Evolutionary conservation across 2,797 vertebrate species (phyloP).

Genomic region (Eremophila alpestris): DNA sequence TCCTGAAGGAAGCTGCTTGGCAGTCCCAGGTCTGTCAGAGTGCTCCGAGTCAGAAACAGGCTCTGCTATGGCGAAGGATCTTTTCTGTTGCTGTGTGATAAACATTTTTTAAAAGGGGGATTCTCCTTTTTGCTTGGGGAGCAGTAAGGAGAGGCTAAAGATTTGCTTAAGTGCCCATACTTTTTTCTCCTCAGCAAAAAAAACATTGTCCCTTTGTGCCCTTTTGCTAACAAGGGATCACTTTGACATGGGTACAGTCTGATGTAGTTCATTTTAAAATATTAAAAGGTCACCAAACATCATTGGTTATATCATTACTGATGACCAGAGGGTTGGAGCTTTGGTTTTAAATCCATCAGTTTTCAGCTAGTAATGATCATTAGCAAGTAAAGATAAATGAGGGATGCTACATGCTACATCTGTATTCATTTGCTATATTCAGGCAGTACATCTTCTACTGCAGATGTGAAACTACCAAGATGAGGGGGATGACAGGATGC

Average conservation of each 20-base stretch:
- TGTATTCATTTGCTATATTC: background rate
- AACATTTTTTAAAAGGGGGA: background rate
- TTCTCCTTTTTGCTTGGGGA: background rate
- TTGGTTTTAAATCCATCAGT: constrained; percentile 18
- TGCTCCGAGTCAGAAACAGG: background rate
- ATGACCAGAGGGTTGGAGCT: background rate
- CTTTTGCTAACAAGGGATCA: background rate
- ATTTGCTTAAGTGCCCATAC: background rate
- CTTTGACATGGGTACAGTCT: background rate
- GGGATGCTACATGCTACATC: background rate
- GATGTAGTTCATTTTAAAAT: background rate
- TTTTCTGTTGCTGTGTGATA: background rate
- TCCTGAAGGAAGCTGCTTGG: background rate
- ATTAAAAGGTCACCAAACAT: background rate
- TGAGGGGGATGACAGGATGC: background rate
- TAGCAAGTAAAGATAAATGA: constrained; percentile 26
- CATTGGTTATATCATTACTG: background rate
- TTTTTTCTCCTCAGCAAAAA: background rate
- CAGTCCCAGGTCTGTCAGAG: background rate
- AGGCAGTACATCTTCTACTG: background rate
- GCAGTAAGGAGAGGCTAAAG: background rate
- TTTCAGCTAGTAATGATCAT: background rate
- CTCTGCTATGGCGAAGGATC: background rate
- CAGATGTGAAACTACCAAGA: background rate
- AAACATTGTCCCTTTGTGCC: background rate